phyloP scores from a whole-genome alignment of 2,113 vertebrate species.

The Myxocyprinus asiaticus region DNA sequence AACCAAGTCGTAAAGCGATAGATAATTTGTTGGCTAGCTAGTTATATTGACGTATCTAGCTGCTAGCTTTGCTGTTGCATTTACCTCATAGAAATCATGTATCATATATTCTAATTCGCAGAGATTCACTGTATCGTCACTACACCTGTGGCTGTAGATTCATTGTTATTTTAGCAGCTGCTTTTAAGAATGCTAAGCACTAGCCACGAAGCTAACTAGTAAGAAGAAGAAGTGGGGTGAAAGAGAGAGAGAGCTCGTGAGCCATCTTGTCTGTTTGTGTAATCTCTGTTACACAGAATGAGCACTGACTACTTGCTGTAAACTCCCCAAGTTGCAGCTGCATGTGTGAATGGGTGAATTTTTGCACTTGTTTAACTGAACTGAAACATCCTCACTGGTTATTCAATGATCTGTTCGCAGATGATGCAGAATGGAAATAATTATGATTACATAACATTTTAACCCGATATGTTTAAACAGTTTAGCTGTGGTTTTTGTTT shows the following conservation, averaged over 20 bases:
- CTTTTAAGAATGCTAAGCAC: no score
- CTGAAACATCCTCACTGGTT: not conserved
- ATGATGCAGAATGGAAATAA: not conserved
- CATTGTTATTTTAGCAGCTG: no score
- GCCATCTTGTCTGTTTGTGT: constrained; percentile 1
- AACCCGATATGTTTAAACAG: not conserved
- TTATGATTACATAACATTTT: not conserved
- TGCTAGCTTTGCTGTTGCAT: not conserved
- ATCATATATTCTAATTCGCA: not conserved
- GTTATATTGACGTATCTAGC: not conserved
- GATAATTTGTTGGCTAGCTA: constrained; percentile 12
- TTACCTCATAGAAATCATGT: not conserved
- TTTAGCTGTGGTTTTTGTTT: no score
- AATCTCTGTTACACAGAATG: not conserved
- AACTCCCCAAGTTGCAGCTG: not conserved
- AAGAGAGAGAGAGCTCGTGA: not conserved
- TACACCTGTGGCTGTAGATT: no score
- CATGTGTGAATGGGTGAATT: not conserved
- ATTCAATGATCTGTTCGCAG: not conserved
- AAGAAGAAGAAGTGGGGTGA: not conserved
- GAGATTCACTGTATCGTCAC: not conserved
- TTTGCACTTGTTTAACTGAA: not conserved
- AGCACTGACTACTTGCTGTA: not conserved
- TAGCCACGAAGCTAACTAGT: constrained; percentile 12
- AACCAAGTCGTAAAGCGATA: not conserved